Percentiles rank a stretch among this genome's conserved stretches.
phyloP scores from a whole-genome alignment of 2,113 vertebrate species.

The Perca schrenkii region DNA sequence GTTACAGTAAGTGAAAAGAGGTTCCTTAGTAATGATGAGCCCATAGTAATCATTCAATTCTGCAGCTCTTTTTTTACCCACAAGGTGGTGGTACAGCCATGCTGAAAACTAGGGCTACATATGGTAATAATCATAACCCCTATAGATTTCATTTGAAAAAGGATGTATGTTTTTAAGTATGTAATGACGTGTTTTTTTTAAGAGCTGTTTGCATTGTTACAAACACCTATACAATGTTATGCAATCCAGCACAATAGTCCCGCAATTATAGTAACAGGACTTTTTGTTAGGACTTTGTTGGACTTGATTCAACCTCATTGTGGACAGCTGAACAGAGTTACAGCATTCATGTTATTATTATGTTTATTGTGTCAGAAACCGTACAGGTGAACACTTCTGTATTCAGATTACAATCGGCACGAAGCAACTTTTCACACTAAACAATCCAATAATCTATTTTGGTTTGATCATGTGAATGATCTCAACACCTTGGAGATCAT shows the following conservation, averaged over 20 bases:
- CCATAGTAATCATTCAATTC: too few species aligned
- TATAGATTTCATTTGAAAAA: neutral
- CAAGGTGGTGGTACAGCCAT: slow-evolving; percentile 33
- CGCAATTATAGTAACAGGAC: neutral
- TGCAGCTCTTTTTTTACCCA: slow-evolving; percentile 21
- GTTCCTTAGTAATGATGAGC: too few species aligned
- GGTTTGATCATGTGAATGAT: neutral
- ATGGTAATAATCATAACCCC: neutral
- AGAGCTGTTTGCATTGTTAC: neutral
- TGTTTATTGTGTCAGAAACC: neutral
- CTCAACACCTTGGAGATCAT: neutral
- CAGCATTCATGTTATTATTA: neutral
- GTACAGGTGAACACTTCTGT: neutral
- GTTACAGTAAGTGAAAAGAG: too few species aligned
- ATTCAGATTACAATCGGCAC: slow-evolving; percentile 9
- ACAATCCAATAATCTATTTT: neutral
- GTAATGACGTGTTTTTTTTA: neutral
- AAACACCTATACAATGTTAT: neutral
- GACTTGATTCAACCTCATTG: neutral
- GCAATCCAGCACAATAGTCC: neutral
- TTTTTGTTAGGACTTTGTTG: neutral
- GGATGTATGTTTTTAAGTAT: neutral
- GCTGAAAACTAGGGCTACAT: neutral
- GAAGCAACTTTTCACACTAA: neutral
- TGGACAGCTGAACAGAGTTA: neutral